Percentiles rank a stretch among this genome's conserved stretches.
These are phyloP conservation scores for Erythrolamprus reginae DNA, from an alignment of 2,113 vertebrate species.

Conservation along the genomic window DNA sequence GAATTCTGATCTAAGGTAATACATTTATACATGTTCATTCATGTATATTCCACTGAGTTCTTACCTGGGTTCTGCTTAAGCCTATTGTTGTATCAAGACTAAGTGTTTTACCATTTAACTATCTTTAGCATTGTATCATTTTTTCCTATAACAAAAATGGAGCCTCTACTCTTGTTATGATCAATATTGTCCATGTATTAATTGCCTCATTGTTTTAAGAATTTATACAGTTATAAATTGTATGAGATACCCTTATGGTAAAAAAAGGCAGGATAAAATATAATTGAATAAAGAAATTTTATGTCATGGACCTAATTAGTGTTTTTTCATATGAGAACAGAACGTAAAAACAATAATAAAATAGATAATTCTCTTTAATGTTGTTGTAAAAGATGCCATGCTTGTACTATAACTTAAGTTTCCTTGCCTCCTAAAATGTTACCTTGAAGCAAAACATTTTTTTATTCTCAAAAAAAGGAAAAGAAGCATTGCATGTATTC, in stretches of 20 bases:
- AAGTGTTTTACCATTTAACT: background rate
- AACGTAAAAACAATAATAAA: background rate
- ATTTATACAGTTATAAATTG: background rate
- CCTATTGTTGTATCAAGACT: background rate
- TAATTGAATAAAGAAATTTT: background rate
- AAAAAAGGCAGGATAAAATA: background rate
- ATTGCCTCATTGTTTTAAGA: background rate
- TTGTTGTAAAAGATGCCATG: background rate
- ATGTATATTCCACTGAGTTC: background rate
- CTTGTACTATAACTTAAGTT: background rate
- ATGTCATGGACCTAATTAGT: background rate
- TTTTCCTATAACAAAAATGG: background rate
- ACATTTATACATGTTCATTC: too few species aligned
- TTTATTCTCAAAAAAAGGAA: background rate
- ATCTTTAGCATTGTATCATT: background rate
- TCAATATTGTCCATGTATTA: background rate
- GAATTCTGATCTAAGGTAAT: background rate
- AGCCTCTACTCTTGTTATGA: background rate
- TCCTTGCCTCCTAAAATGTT: background rate
- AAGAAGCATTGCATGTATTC: background rate
- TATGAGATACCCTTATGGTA: background rate
- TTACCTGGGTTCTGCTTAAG: background rate
- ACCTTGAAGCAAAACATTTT: background rate
- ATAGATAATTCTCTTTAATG: background rate
- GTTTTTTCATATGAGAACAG: background rate